Evolutionary conservation across 2,888 invertebrate species (phyloP), one percentile per base, ranked within the genome.

Genomic region (Coremacera marginata): DNA sequence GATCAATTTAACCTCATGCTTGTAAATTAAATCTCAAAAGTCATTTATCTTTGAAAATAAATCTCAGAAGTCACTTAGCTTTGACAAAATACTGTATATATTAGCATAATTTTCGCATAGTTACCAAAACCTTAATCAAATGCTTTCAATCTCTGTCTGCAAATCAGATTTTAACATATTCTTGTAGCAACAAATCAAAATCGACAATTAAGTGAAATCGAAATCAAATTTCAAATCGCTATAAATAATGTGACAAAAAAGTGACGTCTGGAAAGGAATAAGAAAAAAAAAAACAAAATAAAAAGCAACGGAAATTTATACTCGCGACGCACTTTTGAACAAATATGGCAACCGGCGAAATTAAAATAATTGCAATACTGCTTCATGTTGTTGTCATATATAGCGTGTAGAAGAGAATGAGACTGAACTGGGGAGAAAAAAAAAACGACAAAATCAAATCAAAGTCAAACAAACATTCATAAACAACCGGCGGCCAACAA

Each of bases 401-500:
- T 49, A 73, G 31, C 63, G 8, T 14, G 34, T 27, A 62, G 22
- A 51, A 19, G 31, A 49, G 22, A 19, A 44, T 25, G 14, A 14
- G 5, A 2, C 5, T 7, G 11, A 27, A 63, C 51, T 27, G 62
- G 31, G 49, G 63, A n/a, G 52, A 73, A 73, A 5, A 71, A 57
- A 71, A 34, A 74, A 16, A 49, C 25, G 44, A 72, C 44, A 49
- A 55, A n/a, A 51, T 49, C 11, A 11, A n/a, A 31, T 31, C 25
- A 70, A 70, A 72, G 44, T 16, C 22, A 51, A 72, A 62, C 7
- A 52, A 71, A 75, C 37, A 71, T 51, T 62, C 19, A 71, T 19
- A 60, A 11, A 44, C 63, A 60, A 77, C 62, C 37, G 57, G 57
- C 71, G 70, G 72, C 60, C 62, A 76, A 67, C 57, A 74, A 65